Conservation (phyloP, 30 jellyfish, hydroid and myxozoan genomes). For the Clytia hemisphaerica region DNA sequence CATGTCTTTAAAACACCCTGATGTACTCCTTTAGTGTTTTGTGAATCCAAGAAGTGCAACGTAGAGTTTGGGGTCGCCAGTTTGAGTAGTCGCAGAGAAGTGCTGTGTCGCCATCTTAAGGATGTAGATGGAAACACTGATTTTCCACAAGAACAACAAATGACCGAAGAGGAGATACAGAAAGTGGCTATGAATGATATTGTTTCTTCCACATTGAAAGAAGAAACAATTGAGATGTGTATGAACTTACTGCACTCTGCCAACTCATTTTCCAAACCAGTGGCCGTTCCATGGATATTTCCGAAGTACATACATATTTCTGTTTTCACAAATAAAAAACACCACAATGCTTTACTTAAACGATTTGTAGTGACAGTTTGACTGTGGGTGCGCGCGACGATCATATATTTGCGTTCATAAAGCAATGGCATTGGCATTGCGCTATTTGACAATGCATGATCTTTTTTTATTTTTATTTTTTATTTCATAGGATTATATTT, state of each 20-base stretch:
- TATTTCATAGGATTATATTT: no score
- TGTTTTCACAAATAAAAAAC: constrained; percentile 1
- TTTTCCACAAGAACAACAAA: neutral
- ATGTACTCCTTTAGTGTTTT: constrained; percentile 20
- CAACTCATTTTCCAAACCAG: neutral
- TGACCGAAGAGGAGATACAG: no score
- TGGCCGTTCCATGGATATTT: neutral
- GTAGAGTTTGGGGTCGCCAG: no score
- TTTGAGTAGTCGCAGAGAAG: no score
- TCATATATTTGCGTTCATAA: no score
- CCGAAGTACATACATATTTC: no score
- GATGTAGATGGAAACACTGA: neutral
- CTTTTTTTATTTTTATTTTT: no score
- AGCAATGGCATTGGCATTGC: no score
- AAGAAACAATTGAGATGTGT: constrained; percentile 12
- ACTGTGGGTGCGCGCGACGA: no score
- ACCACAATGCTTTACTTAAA: neutral
- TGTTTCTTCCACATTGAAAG: neutral
- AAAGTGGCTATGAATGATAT: no score
- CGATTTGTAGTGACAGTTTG: constrained; percentile 15
- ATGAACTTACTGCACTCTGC: neutral
- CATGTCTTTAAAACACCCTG: no score
- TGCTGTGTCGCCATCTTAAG: constrained; percentile 23
- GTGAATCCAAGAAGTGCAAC: constrained; percentile 26
- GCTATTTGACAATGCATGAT: no score